Base-by-base conservation (phyloP, 2,888 invertebrate species). In the Drosophila fungiperda region DNA sequence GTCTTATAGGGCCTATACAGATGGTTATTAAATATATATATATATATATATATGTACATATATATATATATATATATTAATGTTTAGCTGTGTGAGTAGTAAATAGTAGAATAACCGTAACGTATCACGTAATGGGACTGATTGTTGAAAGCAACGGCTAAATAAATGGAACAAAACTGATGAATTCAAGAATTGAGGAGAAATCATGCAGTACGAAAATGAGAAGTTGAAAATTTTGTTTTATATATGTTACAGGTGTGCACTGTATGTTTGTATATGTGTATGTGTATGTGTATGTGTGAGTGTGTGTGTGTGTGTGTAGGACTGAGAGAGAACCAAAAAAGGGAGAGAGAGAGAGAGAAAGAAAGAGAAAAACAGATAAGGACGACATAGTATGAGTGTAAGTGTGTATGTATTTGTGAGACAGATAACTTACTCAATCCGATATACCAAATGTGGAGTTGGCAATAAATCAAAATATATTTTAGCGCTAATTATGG, bases 131-230 rank as follows among this genome's bases (percentile, higher is more conserved):
- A 52, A 55, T 57, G 55, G 38, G 40, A 48, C 45, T 59, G 35
- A 11, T 33, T 59, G 57, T 45, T 29, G 20, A 57, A 63, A 58
- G 49, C 54, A n/a, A 54, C 49, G 58, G 20, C 32, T n/a, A 48
- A 55, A 50, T 35, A 49, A 59, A 59, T 33, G 15, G 20, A 69
- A 61, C 52, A 20, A 61, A 74, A 49, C 52, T 58, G 15, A 54
- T 53, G 54, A 55, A 33, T 62, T 58, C n/a, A 55, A 50, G 11
- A 53, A 54, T 35, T 48, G 8, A 52, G 29, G 36, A 17, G 38
- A 71, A 65, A 62, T 62, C 73, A 73, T 78, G 78, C 68, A 62
- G 49, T 8, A 40, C 62, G 35, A 53, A 53, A 32, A 63, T 65
- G 40, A 55, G 49, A 12, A 35, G n/a, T 26, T 32, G 55, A 49